Evolutionary conservation across 2,888 invertebrate species (phyloP), one percentile per base, ranked within the genome.

Genomic region (Tetragonisca angustula): DNA sequence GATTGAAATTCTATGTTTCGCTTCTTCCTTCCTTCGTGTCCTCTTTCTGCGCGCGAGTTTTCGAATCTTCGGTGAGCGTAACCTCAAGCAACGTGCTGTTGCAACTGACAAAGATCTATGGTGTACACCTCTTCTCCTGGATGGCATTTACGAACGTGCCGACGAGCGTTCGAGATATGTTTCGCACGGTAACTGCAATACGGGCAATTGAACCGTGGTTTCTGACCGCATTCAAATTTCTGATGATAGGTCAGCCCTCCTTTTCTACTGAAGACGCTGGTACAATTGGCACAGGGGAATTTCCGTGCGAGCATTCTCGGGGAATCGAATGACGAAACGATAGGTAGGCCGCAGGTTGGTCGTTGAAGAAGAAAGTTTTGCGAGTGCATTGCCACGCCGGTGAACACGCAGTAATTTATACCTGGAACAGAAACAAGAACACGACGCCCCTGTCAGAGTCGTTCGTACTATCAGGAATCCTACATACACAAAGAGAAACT

Each of bases 171-270:
- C 19, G 91, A 91, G 36, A 92, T 91, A 59, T 93, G 92, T 24
- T 86, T 87, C 4, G 91, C 88, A 11, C 91, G 83, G 79, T 93
- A 92, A 13, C 76, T 79, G 76, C 94, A 94, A 71, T 91, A 90
- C 0, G 92, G 92, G 80, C 94, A 94, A 43, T 89, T 89, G 85
- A 93, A 94, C 50, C 91, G 88, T 13, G 93, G 92, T 56, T 84
- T 84, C 79, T 92, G 91, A 9, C 92, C 92, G 77, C 93, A 94
- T 76, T 92, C 90, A 83, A 82, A 91, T 59, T 87, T 91, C 59
- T 89, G 83, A 81, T 92, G 92, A 43, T 91, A 90, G 43, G 87
- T 89, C 50, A 92, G 83, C 17, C 92, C 92, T 19, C 90, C 90
- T 62, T 92, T 91, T 49, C 90, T 87, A 49, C 88, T 91, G 86